Conservation (phyloP, 2,888 invertebrate genomes). For the Xylocampa areola region DNA sequence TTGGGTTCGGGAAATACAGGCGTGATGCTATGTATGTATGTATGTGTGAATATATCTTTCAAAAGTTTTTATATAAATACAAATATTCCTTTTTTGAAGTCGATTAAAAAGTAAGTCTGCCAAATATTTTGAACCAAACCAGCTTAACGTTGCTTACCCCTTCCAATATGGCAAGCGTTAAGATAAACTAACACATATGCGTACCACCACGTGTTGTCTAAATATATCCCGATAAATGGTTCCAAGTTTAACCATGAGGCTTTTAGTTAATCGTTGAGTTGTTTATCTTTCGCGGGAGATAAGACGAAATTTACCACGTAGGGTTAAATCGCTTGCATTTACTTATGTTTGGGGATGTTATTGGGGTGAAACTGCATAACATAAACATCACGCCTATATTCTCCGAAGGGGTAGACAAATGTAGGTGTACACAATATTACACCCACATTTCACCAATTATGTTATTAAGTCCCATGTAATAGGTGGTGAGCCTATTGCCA, state of each 20-base stretch:
- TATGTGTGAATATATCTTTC: too few species aligned
- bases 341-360: conserved; percentile 37
- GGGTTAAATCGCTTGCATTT: conserved; percentile 40
- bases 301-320: conserved; percentile 41
- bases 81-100: too few species aligned
- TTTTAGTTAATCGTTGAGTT: conserved; percentile 53
- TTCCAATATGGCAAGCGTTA: conserved; percentile 13
- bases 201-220: conserved; percentile 7
- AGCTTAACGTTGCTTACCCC: neutral
- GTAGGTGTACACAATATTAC: too few species aligned
- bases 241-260: conserved; percentile 48
- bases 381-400: too few species aligned
- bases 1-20: too few species aligned
- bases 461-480: too few species aligned
- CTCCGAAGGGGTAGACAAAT: too few species aligned
- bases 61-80: too few species aligned
- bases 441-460: too few species aligned
- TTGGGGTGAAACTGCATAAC: conserved; percentile 18
- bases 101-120: too few species aligned
- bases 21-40: too few species aligned
- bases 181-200: conserved; percentile 14
- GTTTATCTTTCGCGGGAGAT: conserved; percentile 54
- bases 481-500: too few species aligned
- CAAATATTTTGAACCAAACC: neutral
- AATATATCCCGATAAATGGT: conserved; percentile 35